phyloP scores from a whole-genome alignment of 2,113 vertebrate genomes.

The Leptosomus discolor region DNA sequence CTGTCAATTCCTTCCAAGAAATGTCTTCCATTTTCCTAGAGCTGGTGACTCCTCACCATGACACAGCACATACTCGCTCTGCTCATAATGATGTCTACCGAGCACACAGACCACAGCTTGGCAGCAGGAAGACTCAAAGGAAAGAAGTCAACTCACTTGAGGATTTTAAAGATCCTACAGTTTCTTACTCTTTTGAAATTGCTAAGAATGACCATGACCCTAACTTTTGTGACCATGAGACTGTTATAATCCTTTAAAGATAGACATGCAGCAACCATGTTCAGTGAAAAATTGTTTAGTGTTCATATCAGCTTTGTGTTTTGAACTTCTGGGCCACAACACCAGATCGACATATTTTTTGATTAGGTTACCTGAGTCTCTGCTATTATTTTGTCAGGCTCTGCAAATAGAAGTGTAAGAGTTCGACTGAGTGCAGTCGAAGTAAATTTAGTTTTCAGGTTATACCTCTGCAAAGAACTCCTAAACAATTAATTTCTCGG shows the following conservation, averaged over 20 bases:
- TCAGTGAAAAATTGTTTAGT: not conserved
- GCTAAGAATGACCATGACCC: not conserved
- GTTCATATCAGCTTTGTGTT: not conserved
- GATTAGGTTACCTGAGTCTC: not conserved
- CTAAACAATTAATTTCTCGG: not conserved
- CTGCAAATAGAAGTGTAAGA: not conserved
- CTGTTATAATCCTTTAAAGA: not conserved
- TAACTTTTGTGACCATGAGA: not conserved
- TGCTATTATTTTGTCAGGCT: not conserved
- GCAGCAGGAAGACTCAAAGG: not conserved
- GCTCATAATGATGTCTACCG: not conserved
- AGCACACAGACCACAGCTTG: not conserved
- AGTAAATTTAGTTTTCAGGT: not conserved
- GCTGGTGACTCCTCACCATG: not conserved
- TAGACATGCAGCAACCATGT: not conserved
- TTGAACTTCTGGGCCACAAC: not conserved
- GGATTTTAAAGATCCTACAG: not conserved
- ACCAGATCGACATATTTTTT: not conserved
- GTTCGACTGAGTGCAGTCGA: not conserved
- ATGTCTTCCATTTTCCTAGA: not conserved
- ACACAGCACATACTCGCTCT: rapidly evolving
- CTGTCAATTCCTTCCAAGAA: not conserved
- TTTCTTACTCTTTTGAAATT: not conserved
- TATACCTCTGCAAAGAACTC: not conserved
- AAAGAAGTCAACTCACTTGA: not conserved